phyloP scores from a whole-genome alignment of 35 echinoderm and acorn worm genomes.

The Strongylocentrotus purpuratus region DNA sequence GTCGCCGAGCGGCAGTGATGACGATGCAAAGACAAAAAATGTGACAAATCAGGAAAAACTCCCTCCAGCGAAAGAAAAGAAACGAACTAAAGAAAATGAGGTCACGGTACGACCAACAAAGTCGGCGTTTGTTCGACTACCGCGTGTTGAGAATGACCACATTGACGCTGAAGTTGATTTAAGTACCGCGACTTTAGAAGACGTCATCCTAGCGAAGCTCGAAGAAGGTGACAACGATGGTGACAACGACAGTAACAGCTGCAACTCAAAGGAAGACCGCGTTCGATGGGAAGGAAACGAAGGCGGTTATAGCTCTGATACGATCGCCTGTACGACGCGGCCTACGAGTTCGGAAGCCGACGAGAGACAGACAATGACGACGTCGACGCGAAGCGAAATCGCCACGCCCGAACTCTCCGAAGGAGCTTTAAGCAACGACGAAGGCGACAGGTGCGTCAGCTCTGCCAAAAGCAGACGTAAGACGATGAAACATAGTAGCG shows the following conservation, averaged over 20 bases:
- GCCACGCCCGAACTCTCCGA: constrained; percentile 43
- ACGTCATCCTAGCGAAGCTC: constrained; percentile 21
- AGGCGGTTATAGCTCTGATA: neutral
- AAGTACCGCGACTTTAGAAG: constrained; percentile 28
- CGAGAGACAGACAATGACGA: neutral
- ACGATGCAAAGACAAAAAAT: neutral
- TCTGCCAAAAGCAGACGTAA: neutral
- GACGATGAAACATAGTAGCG: constrained; percentile 16
- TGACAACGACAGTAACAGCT: neutral
- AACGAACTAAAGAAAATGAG: neutral
- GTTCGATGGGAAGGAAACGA: constrained; percentile 36
- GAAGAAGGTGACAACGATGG: neutral
- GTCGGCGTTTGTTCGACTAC: neutral
- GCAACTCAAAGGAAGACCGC: neutral
- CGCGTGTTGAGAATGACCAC: neutral
- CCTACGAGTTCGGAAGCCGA: neutral
- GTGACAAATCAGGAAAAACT: neutral
- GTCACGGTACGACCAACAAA: neutral
- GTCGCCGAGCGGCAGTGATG: constrained; percentile 13
- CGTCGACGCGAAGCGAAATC: neutral
- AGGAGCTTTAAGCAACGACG: constrained; percentile 36
- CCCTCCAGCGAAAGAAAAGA: neutral
- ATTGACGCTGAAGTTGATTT: neutral
- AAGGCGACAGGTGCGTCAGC: neutral
- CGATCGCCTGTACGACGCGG: neutral